Evolutionary conservation across 2,797 vertebrate genomes (phyloP).

Genomic region (Squalus acanthias): DNA sequence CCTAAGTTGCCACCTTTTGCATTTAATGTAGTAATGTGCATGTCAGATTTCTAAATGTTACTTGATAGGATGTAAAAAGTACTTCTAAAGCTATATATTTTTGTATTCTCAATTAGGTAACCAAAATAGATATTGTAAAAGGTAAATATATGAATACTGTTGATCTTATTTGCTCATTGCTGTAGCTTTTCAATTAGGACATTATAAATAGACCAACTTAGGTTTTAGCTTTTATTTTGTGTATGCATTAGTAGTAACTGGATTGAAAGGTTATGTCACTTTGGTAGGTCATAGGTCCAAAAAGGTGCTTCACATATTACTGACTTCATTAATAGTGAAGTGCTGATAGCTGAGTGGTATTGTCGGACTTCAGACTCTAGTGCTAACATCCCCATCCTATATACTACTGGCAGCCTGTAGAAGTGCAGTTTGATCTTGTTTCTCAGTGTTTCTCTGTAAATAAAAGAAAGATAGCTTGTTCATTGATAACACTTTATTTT

Average conservation of each 20-base stretch:
- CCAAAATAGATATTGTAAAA: slow-evolving; percentile 33
- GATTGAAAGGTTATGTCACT: slow-evolving; percentile 35
- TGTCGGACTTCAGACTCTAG: background rate
- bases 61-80: slow-evolving; percentile 36
- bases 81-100: slow-evolving; percentile 38
- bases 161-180: slow-evolving; percentile 32
- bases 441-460: slow-evolving; percentile 61
- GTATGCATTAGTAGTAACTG: slow-evolving; percentile 19
- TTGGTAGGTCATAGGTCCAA: slow-evolving; percentile 4
- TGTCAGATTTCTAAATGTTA: slow-evolving; percentile 78
- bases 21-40: slow-evolving; percentile 81
- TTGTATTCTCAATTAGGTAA: slow-evolving; percentile 37
- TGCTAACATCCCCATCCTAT: slow-evolving; percentile 1
- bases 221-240: slow-evolving; percentile 31
- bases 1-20: slow-evolving; percentile 84
- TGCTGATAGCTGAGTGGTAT: slow-evolving; percentile 14
- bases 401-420: slow-evolving; percentile 18
- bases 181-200: slow-evolving; percentile 30
- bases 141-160: slow-evolving; percentile 29
- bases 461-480: slow-evolving; percentile 70
- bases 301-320: slow-evolving; percentile 23
- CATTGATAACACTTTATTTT: slow-evolving; percentile 84
- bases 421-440: slow-evolving; percentile 44
- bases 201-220: slow-evolving; percentile 29
- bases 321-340: slow-evolving; percentile 11